phyloP scores from a whole-genome alignment of 2,113 vertebrate genomes.

The Crotalus tigris region DNA sequence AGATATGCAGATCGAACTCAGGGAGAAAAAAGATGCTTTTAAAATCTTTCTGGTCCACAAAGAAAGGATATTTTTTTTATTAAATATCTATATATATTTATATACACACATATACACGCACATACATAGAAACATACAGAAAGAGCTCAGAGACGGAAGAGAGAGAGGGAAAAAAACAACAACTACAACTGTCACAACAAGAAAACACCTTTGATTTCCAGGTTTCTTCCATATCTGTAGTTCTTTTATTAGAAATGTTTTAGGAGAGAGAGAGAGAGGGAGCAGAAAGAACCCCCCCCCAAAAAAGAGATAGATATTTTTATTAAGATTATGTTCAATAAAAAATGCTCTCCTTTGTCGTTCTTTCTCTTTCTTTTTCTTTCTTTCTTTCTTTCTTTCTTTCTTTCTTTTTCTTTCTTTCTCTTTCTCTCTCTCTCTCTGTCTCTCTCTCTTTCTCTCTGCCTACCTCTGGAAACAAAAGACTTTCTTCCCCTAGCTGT shows the following conservation, averaged over 20 bases:
- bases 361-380: background rate
- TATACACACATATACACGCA: background rate
- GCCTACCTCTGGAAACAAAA: slow-evolving; percentile 42
- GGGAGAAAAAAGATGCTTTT: slow-evolving; percentile 28
- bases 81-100: background rate
- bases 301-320: background rate
- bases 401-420: background rate
- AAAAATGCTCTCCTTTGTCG: slow-evolving; percentile 29
- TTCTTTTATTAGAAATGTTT: slow-evolving; percentile 55
- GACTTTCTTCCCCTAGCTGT: slow-evolving; percentile 42
- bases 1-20: background rate
- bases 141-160: background rate
- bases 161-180: background rate
- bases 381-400: background rate
- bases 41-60: slow-evolving; percentile 41
- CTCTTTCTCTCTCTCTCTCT: too few relatives aligned
- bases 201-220: slow-evolving; percentile 53
- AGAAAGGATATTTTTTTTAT: background rate
- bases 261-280: too few relatives aligned
- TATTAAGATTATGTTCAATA: background rate
- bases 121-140: slow-evolving; percentile 27
- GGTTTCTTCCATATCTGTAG: slow-evolving; percentile 50
- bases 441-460: too few relatives aligned
- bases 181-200: slow-evolving; percentile 42
- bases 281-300: too few relatives aligned